A percentile compares a stretch with the other conserved stretches of the same genome.
phyloP scores from a whole-genome alignment of 2,888 invertebrate genomes.

The Augiades crinisus region DNA sequence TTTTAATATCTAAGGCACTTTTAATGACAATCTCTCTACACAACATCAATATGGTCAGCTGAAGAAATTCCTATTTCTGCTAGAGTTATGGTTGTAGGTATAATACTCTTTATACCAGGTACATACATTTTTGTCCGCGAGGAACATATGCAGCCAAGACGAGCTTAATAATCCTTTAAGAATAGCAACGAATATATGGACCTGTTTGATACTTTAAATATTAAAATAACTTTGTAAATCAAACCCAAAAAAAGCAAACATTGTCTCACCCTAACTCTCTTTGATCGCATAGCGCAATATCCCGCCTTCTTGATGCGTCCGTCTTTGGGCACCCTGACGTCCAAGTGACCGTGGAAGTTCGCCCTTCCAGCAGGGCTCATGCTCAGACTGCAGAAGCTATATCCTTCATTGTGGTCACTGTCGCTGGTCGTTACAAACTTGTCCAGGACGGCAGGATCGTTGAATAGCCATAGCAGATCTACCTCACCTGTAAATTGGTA shows the following conservation, averaged over 20 bases:
- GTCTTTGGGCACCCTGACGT: constrained; percentile 88
- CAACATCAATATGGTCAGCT: too few species aligned
- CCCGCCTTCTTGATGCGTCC: constrained; percentile 89
- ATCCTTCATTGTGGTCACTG: constrained; percentile 90
- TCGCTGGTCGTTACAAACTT: constrained; percentile 89
- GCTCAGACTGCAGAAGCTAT: constrained; percentile 86
- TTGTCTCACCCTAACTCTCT: constrained; percentile 80
- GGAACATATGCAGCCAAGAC: too few species aligned
- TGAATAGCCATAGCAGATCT: constrained; percentile 88
- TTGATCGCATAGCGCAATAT: constrained; percentile 89
- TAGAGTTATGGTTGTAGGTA: too few species aligned
- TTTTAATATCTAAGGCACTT: not conserved
- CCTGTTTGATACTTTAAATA: too few species aligned
- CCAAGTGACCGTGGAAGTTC: constrained; percentile 86
- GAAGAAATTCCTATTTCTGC: too few species aligned
- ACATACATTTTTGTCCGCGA: too few species aligned
- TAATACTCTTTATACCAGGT: too few species aligned
- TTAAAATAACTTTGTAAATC: too few species aligned
- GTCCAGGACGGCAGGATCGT: constrained; percentile 81
- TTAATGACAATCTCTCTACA: too few species aligned
- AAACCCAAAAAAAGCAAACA: too few species aligned
- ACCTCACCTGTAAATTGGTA: constrained; percentile 83
- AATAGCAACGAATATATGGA: too few species aligned
- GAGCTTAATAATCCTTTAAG: too few species aligned
- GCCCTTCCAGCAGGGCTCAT: constrained; percentile 86